phyloP scores from a whole-genome alignment of 2,797 vertebrate species.

The Karalla daura region DNA sequence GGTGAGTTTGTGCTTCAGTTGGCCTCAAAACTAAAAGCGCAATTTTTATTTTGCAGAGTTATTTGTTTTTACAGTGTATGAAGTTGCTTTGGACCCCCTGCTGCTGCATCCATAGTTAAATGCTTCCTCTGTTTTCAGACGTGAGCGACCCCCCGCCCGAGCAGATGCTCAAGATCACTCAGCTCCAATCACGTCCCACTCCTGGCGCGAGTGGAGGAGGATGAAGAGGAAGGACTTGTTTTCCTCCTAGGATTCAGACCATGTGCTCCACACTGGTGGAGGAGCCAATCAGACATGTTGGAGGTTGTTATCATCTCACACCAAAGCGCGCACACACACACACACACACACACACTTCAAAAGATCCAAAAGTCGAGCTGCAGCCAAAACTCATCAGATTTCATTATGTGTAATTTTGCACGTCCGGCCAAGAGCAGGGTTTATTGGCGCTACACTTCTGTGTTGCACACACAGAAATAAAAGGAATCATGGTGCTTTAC shows the following conservation, averaged over 20 bases:
- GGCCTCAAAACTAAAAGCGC: too few species aligned
- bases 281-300: background rate
- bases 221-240: background rate
- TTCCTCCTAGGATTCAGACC: background rate
- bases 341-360: too few species aligned
- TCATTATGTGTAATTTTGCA: conserved; percentile 24
- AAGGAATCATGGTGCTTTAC: background rate
- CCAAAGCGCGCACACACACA: too few species aligned
- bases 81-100: background rate
- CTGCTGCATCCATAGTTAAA: background rate
- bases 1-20: too few species aligned
- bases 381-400: conserved; percentile 23
- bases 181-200: background rate
- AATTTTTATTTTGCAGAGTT: too few species aligned
- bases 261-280: background rate
- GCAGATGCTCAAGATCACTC: background rate
- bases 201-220: background rate
- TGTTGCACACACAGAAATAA: background rate
- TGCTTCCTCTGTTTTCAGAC: background rate
- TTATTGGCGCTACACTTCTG: background rate
- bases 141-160: background rate
- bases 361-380: conserved; percentile 43
- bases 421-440: conserved; percentile 12
- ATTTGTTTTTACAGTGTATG: too few species aligned
- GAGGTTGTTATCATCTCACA: background rate